A percentile compares a stretch with the other conserved stretches of the same genome.
These are phyloP conservation scores for Erythrocercus mccallii DNA, from an alignment of 2,113 vertebrate genomes.

Conservation along the genomic window DNA sequence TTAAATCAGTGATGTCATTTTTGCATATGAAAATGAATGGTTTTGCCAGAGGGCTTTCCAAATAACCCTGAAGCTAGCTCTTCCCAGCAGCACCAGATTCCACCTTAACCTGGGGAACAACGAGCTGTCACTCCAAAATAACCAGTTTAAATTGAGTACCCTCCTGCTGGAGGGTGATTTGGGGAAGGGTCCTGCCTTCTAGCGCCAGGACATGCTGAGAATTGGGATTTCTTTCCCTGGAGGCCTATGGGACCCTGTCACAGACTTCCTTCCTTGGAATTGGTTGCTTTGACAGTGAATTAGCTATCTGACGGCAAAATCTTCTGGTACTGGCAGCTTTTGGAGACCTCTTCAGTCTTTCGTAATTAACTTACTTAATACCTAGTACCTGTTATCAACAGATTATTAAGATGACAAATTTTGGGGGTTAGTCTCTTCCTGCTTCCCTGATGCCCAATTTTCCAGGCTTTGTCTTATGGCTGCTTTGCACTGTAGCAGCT, in stretches of 20 bases:
- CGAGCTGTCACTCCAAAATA: background rate
- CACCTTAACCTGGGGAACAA: background rate
- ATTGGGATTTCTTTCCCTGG: background rate
- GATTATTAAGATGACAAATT: background rate
- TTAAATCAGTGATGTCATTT: background rate
- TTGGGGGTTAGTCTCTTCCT: accelerated
- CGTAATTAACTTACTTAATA: background rate
- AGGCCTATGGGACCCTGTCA: background rate
- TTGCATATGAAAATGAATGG: background rate
- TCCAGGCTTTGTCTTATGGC: background rate
- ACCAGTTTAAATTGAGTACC: accelerated
- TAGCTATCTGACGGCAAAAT: accelerated
- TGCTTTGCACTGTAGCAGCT: background rate
- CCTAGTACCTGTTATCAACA: accelerated
- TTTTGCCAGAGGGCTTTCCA: background rate
- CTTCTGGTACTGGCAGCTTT: accelerated
- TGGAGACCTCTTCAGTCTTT: background rate
- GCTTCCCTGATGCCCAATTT: accelerated
- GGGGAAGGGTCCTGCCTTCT: no score
- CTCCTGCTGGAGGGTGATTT: background rate
- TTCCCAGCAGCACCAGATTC: background rate
- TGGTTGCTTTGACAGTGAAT: background rate
- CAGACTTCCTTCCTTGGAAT: background rate
- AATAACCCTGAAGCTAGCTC: background rate
- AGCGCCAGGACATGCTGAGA: accelerated